A percentile compares a stretch with the other conserved stretches of the same genome.
These are phyloP conservation scores for Bujurquina vittata DNA, from an alignment of 2,113 vertebrate species.

Conservation along the genomic window DNA sequence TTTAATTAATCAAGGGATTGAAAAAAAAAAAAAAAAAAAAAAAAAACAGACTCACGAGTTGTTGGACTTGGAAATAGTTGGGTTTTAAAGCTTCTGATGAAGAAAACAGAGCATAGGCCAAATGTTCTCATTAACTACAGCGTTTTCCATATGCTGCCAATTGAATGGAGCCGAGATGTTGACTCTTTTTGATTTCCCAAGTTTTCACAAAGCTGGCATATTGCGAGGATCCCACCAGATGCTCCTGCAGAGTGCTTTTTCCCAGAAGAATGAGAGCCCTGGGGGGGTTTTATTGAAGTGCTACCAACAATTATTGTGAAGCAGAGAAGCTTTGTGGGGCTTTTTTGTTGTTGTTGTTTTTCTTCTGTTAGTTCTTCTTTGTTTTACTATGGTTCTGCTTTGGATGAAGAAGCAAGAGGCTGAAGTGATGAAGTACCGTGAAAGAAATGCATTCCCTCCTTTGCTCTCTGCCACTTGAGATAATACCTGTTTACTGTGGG, in stretches of 20 bases:
- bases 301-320: constrained; percentile 45
- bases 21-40: constrained; percentile 1
- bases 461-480: constrained; percentile 34
- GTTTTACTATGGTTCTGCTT: constrained; percentile 27
- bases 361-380: constrained; percentile 5
- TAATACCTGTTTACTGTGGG: constrained; percentile 64
- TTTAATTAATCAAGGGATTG: neutral
- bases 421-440: constrained; percentile 30
- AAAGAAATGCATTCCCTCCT: constrained; percentile 35
- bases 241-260: constrained; percentile 37
- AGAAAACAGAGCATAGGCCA: neutral
- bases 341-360: neutral
- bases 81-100: constrained; percentile 12
- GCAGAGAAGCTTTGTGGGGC: constrained; percentile 8
- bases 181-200: constrained; percentile 41
- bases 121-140: constrained; percentile 47
- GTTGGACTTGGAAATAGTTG: neutral
- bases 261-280: constrained; percentile 28
- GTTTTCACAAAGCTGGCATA: constrained; percentile 29
- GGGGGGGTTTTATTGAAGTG: constrained; percentile 38
- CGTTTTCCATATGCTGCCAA: constrained; percentile 44
- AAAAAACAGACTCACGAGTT: constrained; percentile 1
- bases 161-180: constrained; percentile 29
- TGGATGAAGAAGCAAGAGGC: constrained; percentile 26
- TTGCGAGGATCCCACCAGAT: constrained; percentile 41